Conservation (phyloP, 2,797 vertebrate genomes). For the Centroberyx gerrardi region DNA sequence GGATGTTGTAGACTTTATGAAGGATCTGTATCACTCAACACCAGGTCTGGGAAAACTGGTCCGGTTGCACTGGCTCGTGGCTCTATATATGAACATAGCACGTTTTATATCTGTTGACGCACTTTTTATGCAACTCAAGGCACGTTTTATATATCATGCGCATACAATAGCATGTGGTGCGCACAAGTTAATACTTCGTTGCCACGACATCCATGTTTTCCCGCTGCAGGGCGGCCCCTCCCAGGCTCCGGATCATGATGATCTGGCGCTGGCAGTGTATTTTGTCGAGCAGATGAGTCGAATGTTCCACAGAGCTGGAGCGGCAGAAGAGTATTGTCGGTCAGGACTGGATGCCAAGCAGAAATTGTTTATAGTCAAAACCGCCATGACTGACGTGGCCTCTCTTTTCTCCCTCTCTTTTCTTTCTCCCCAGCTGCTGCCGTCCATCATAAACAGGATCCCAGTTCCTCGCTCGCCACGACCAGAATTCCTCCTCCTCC, state of each 20-base stretch:
- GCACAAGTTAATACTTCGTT: conserved; percentile 45
- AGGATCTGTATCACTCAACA: conserved; percentile 24
- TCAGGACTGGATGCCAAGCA: conserved; percentile 60
- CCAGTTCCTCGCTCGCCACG: conserved; percentile 30
- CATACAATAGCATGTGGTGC: conserved; percentile 59
- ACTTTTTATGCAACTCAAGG: conserved; percentile 44
- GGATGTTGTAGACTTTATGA: conserved; percentile 10
- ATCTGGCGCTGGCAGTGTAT: conserved; percentile 40
- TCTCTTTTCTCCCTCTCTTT: conserved; percentile 26
- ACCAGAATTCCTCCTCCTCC: conserved; percentile 55
- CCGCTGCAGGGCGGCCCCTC: conserved; percentile 28
- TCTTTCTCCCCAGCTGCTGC: conserved; percentile 73
- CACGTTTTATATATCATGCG: conserved; percentile 39
- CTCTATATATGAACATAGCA: not conserved
- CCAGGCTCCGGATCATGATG: conserved; percentile 18
- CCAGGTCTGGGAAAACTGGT: not conserved
- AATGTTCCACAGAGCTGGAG: conserved; percentile 57
- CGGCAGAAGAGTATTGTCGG: conserved; percentile 32
- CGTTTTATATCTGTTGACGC: conserved; percentile 4
- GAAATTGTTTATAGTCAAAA: conserved; percentile 72
- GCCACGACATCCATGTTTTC: conserved; percentile 62
- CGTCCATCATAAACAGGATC: conserved; percentile 70
- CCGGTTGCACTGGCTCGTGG: not conserved
- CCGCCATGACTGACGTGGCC: conserved; percentile 73
- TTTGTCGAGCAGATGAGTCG: conserved; percentile 65